Evolutionary conservation across 2,797 vertebrate species (phyloP), one percentile per base, ranked within the genome.

Genomic region (Leptodactylus fallax): DNA sequence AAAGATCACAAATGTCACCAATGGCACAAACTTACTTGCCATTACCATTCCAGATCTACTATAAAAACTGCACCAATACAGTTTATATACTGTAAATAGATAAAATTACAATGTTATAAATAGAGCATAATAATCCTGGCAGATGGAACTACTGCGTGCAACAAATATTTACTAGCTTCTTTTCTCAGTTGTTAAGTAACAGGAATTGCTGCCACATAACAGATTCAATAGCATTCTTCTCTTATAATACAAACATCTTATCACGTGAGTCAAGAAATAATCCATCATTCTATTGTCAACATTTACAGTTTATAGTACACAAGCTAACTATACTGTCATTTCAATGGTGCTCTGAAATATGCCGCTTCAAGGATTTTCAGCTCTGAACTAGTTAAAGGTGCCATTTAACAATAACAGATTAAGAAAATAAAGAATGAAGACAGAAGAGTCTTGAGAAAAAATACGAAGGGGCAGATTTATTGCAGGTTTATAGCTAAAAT

Each of bases 401-500:
- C 61, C 53, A 83, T 84, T 83, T 84, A 84, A 61, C 8, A 72
- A 56, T 65, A 60, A 51, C 25, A 77, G 47, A 87, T 77, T 51
- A 72, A 63, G 83, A 79, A 71, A 69, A 76, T 23, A 76, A 74
- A 45, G 45, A 36, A 84, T 51, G 25, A 72, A 84, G 76, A 84
- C 61, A 67, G 3, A 25, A 17, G 16, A 84, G 82, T 49, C 56
- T 53, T 23, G 61, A 84, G 53, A 83, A 60, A 79, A 84, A 88
- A 88, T 84, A 36, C 36, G 55, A 83, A 87, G 72, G 53, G 47
- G 53, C 45, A 72, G 87, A 88, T 88, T 88, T 88, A 88, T 85
- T 85, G 55, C 87, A 80, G 51, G 47, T 85, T 88, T 85, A 88
- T 88, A 72, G 87, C 82, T 80, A 61, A 88, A 74, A 85, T 13